Base-by-base conservation (phyloP, 2,797 vertebrate genomes). In the Spondyliosoma cantharus region DNA sequence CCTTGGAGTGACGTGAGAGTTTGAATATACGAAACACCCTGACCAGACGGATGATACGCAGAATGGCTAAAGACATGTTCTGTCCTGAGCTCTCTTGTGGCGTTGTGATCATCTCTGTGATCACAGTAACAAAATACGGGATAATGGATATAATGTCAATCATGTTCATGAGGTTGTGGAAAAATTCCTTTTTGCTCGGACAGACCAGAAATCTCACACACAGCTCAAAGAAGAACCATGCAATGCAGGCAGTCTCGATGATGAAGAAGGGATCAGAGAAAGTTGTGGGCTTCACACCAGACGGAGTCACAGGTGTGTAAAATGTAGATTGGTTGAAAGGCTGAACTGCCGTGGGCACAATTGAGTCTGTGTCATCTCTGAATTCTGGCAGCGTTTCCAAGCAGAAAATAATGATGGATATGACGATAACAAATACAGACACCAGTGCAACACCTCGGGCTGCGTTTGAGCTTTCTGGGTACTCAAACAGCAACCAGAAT, bases 331-430 rank as follows among this genome's bases (percentile, higher is more conserved):
- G 87, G 87, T 96, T 96, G 54, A 93, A 80, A 43, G 86, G 75
- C 68, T 89, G 68, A 19, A 71, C 45, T 0, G 46, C 66, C 5
- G 81, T 87, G 79, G 91, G 86, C 19, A 91, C 80, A 57, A 96
- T 86, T 24, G 71, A 57, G 32, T 97, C 97, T 22, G 87, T 67
- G 19, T 99, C 97, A 75, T 99, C 98, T 68, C 96, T 95, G 89
- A 99, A 99, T 90, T 98, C 97, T 0, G 98, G 98, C 19, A 99
- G 93, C 0, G 98, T 99, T 91, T 99, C 98, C 92, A 99, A 91
- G 89, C 98, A 99, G 94, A 99, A 99, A 88, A 97, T 98, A 76
- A 98, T 95, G 69, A 99, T 99, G 76, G 98, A 99, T 88, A 99
- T 96, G 76, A 99, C 95, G 7, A 99, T 98, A 43, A 99, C 97